These are phyloP conservation scores for Matsumurasca onukii DNA, from an alignment of 1,140 invertebrate species.

Conservation along the genomic window DNA sequence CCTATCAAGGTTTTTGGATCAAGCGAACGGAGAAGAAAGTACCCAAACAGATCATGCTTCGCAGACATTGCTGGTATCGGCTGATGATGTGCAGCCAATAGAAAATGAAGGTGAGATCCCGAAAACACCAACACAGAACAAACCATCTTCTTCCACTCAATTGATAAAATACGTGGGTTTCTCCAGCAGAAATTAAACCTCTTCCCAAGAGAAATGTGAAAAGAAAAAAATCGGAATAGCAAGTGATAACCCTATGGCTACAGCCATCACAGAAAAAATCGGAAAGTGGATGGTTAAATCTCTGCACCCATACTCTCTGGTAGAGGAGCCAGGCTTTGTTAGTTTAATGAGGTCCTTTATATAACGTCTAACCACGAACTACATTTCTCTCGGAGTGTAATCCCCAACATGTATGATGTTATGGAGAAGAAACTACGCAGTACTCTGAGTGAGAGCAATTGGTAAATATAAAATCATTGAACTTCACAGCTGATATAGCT, in stretches of 20 bases:
- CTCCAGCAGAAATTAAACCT: constrained; percentile 12
- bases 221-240: background rate
- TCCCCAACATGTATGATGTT: background rate
- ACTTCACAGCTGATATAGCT: no score
- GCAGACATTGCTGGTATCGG: no score
- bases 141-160: constrained; percentile 6
- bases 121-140: background rate
- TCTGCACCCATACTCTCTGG: background rate
- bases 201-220: background rate
- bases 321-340: background rate
- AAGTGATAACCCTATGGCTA: no score
- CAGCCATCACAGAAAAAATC: no score
- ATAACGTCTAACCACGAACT: background rate
- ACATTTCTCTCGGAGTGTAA: background rate
- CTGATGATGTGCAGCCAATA: no score
- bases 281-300: background rate
- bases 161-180: constrained; percentile 2
- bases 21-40: background rate
- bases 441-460: background rate
- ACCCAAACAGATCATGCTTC: background rate
- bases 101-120: constrained; percentile 3
- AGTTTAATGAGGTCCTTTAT: background rate
- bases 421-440: background rate
- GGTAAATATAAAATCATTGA: no score
- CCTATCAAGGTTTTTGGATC: background rate